phyloP scores from a whole-genome alignment of 2,797 vertebrate genomes.

The Pseudochirops cupreus region DNA sequence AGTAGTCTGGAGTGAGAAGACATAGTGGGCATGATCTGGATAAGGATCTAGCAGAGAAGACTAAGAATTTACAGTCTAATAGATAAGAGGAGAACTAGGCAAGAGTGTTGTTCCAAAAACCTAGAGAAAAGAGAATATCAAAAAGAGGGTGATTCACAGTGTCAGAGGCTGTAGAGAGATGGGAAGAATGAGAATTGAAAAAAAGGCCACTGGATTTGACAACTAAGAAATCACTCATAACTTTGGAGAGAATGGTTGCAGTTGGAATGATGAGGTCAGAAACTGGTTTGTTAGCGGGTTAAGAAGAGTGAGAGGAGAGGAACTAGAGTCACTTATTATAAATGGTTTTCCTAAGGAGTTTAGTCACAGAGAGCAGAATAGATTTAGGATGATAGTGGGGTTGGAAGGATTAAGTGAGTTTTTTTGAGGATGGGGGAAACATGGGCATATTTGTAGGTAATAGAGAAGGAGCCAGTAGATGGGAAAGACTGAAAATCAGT shows the following conservation, averaged over 20 bases:
- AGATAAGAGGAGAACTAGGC: background rate
- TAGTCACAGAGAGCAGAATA: background rate
- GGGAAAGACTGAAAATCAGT: background rate
- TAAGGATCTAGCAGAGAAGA: background rate
- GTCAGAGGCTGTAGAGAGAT: background rate
- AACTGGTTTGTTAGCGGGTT: background rate
- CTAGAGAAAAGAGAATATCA: background rate
- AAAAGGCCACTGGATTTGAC: background rate
- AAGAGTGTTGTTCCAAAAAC: background rate
- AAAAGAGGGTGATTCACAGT: background rate
- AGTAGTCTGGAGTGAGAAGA: background rate
- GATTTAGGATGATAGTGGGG: background rate
- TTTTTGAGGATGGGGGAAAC: background rate
- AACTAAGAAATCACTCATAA: background rate
- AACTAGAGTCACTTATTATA: background rate
- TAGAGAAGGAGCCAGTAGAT: background rate
- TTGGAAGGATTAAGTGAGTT: background rate
- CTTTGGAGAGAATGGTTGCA: background rate
- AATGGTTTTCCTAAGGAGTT: background rate
- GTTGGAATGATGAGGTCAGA: background rate
- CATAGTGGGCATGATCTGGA: background rate
- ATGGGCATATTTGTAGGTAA: background rate
- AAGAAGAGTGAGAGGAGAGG: background rate
- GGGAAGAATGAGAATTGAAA: background rate
- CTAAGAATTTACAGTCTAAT: background rate